These are phyloP conservation scores for Callochromis pleurospilus DNA, from an alignment of 2,113 vertebrate species.

Conservation along the genomic window DNA sequence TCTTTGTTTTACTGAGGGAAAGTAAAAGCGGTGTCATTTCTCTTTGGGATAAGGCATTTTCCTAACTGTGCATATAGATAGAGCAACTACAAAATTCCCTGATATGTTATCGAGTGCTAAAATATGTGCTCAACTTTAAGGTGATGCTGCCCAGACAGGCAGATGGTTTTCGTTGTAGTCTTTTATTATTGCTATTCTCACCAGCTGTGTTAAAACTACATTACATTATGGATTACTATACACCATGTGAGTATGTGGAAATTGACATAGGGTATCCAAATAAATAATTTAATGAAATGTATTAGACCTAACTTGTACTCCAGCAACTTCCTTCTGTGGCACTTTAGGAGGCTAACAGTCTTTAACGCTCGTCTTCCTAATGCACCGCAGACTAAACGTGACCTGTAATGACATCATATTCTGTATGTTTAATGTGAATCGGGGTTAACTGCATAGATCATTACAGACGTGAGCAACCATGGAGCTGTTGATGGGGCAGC, in stretches of 20 bases:
- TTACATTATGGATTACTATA: conserved; percentile 31
- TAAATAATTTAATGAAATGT: conserved; percentile 1
- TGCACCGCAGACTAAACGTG: not conserved
- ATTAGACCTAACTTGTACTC: conserved; percentile 17
- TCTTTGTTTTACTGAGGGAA: conserved; percentile 4
- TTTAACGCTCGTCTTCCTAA: conserved; percentile 8
- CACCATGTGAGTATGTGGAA: conserved; percentile 9
- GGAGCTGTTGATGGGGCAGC: conserved; percentile 27
- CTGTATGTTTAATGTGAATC: not conserved
- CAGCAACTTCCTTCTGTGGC: conserved; percentile 39
- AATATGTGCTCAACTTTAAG: conserved; percentile 56
- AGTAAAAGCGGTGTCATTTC: conserved; percentile 14
- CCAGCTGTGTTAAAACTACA: conserved; percentile 50
- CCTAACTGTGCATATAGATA: conserved; percentile 66
- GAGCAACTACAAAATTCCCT: conserved; percentile 72
- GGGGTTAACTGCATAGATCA: conserved; percentile 70
- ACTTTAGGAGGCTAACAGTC: conserved; percentile 69
- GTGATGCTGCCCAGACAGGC: conserved; percentile 38
- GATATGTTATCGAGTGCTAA: conserved; percentile 68
- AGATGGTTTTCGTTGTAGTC: conserved; percentile 31
- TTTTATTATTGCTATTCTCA: conserved; percentile 71
- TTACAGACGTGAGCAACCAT: conserved; percentile 34
- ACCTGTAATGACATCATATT: conserved; percentile 47
- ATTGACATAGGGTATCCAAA: conserved; percentile 16
- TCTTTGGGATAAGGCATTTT: conserved; percentile 75